Evolutionary conservation across 2,888 invertebrate genomes (phyloP), one percentile per base, ranked within the genome.

Genomic region (Alloplasta piceator): DNA sequence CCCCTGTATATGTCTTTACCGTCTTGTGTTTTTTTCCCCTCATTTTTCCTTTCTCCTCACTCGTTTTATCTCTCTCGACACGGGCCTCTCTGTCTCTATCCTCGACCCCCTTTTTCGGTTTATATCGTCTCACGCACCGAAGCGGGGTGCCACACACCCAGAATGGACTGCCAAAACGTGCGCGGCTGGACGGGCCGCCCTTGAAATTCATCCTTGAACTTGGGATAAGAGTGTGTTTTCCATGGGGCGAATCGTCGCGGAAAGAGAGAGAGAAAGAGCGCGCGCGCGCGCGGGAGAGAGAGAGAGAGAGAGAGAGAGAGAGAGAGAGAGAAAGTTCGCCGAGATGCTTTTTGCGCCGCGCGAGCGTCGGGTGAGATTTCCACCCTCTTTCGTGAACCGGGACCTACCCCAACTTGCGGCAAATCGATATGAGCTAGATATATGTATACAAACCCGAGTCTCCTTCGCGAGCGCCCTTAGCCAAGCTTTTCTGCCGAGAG

Each of bases 201-300:
- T 91, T 91, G 91, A 91, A 90, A 89, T 89, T 88, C 86, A 89
- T 89, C 90, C 90, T 88, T 85, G 87, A 90, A 91, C 88, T 26
- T 89, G 88, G 90, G 88, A 91, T 91, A 91, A 90, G 90, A 89
- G 89, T 81, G 26, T 26, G 26, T 26, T 26, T 26, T 81, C 83
- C 83, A 7, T 43, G 76, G 77, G 78, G 74, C 26, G 26, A 73
- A 72, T 81, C 77, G 80, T 73, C 58, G 72, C 58, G 80, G 74
- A 58, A 70, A 66, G 72, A 58, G 67, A 50, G 36, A 60, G 75
- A 26, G 26, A 1, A 3, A 26, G 26, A 26, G 26, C 1, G 26
- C 26, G 26, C 26, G 26, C 3, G 26, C 5, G 50, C 58, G 75
- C 72, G 6, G 52, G 52, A 50, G 67, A 58, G 67, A 52, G 36